Base-by-base conservation (phyloP, 2,113 vertebrate genomes). In the Dromiciops gliroides region DNA sequence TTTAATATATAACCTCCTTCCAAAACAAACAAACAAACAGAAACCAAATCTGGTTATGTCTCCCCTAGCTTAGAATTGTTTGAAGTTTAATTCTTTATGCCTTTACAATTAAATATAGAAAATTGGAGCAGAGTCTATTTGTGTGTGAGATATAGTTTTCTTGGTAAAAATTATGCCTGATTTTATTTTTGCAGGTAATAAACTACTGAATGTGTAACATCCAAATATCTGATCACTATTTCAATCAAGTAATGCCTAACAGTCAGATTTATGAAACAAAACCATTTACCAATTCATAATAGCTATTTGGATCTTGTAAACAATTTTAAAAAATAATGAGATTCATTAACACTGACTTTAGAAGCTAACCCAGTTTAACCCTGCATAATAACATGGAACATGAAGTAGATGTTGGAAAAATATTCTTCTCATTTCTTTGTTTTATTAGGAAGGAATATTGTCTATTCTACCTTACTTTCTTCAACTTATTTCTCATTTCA, bases 301-400 rank as follows among this genome's bases (percentile, higher is more conserved):
- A 37, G 19, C 52, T 91, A 93, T 91, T 90, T 97, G 50, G 24
- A 49, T 44, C 10, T 97, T 60, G 75, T 90, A 94, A 96, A 94
- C 1, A 48, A 51, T 90, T 94, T 94, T 26, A 53, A 28, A 50
- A 95, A 97, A 96, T 94, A 94, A 96, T 91, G 12, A 96, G 83
- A 94, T 94, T 91, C 49, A 95, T 96, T 98, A 96, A 48, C 23
- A 51, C 0, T 0, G 92, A 95, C 8, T 92, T 92, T 50, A 90
- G 94, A 92, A 95, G 1, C 53, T 96, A 96, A 94, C 52, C 88
- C 1, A 92, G 44, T 67, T 95, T 95, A 92, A 97, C n/a, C 60
- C 75, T 92, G 50, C 31, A 60, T 90, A 96, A 97, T 5, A 94
- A 94, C 31, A 75, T 1, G 25, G 49, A 96, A 88, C 11, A 92